Conservation (phyloP, 1,140 invertebrate species). For the Magallana angulata region DNA sequence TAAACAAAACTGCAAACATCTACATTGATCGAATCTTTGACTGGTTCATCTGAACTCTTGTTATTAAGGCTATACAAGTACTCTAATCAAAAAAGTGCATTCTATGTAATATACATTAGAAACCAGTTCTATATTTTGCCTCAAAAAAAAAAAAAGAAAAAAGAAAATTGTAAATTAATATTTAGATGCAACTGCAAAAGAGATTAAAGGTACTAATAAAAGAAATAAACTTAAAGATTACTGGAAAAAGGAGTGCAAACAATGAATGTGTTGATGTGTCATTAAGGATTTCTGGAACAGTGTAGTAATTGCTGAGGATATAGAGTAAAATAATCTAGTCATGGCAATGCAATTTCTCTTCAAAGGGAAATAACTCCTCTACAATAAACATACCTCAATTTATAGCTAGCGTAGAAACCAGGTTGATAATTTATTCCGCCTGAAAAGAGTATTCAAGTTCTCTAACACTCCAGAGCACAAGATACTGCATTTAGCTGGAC, state of each 20-base stretch:
- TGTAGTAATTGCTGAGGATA: background rate
- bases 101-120: too few species aligned
- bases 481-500: too few species aligned
- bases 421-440: constrained; percentile 35
- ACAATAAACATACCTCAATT: constrained; percentile 36
- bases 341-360: background rate
- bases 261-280: background rate
- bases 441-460: constrained; percentile 38
- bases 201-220: background rate
- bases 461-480: background rate
- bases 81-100: too few species aligned
- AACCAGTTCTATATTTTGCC: too few species aligned
- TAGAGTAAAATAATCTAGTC: background rate
- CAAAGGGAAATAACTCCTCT: constrained; percentile 18
- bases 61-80: too few species aligned
- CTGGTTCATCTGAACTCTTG: too few species aligned
- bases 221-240: background rate
- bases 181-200: too few species aligned
- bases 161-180: too few species aligned
- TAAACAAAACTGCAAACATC: constrained; percentile 17
- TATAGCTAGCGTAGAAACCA: constrained; percentile 44
- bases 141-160: too few species aligned
- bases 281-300: background rate
- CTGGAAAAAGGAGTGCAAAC: background rate
- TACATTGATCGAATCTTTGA: too few species aligned